These are phyloP conservation scores for Mesopsocus fuscifrons DNA, from an alignment of 2,888 invertebrate genomes.

Conservation along the genomic window DNA sequence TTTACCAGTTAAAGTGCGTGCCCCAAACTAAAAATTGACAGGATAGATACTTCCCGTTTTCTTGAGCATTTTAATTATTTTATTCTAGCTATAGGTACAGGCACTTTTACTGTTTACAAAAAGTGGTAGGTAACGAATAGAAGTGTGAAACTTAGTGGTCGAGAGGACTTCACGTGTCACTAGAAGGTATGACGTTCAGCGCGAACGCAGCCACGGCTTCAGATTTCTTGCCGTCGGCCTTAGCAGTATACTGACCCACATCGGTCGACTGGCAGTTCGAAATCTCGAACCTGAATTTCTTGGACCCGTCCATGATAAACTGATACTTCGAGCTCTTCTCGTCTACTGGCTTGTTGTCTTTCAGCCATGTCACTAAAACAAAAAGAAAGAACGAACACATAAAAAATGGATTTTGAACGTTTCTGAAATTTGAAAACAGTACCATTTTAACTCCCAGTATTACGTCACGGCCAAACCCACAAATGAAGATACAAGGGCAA, in stretches of 20 bases:
- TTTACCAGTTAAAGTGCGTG: no score
- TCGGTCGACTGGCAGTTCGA: slow-evolving; percentile 54
- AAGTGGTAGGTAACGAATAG: no score
- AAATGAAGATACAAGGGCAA: no score
- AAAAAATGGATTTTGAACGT: not conserved
- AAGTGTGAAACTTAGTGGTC: no score
- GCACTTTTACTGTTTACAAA: no score
- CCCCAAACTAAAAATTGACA: no score
- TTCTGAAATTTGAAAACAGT: not conserved
- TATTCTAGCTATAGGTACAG: no score
- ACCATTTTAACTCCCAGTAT: slow-evolving; percentile 10
- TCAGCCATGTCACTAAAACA: slow-evolving; percentile 51
- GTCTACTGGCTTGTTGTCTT: slow-evolving; percentile 79
- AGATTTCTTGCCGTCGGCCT: slow-evolving; percentile 69
- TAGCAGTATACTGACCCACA: slow-evolving; percentile 73
- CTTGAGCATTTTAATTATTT: no score
- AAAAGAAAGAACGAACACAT: slow-evolving; percentile 9
- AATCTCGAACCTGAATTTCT: slow-evolving; percentile 60
- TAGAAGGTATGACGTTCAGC: slow-evolving; percentile 48
- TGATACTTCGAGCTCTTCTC: slow-evolving; percentile 57
- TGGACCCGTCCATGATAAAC: slow-evolving; percentile 64
- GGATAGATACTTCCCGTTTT: no score
- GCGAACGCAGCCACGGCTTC: slow-evolving; percentile 73
- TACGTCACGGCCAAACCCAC: no score
- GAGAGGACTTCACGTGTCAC: slow-evolving; percentile 32